Evolutionary conservation across 2,797 vertebrate genomes (phyloP), one percentile per base, ranked within the genome.

Genomic region (Heliangelus exortis): DNA sequence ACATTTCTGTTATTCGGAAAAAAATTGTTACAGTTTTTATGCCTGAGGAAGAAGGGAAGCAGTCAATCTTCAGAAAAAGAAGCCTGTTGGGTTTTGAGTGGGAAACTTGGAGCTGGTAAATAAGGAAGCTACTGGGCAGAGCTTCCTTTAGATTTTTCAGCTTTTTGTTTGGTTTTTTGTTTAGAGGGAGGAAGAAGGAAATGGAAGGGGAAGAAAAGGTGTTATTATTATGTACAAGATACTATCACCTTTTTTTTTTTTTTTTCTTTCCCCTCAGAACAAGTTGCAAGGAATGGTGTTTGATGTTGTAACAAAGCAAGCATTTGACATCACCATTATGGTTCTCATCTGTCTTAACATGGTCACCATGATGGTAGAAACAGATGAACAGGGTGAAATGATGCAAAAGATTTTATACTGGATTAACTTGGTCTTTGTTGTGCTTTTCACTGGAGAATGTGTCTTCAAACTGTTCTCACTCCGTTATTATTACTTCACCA

Each of bases 291-390:
- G 98, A 93, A 97, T 96, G 77, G 96, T 99, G 86, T 99, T 99
- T 97, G 99, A 99, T 96, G 87, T 99, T 48, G 98, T 98, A 51
- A 99, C 98, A 81, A 98, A 98, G 63, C 99, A 99, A 98, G 98
- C 96, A 14, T 99, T 99, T 93, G 99, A 99, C 93, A 99, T 99
- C 90, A 90, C 97, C 13, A 98, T 99, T 87, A 99, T 99, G 99
- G 95, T 98, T 95, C 98, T 99, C 45, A 99, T 99, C 96, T 98
- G 98, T 79, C 98, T 99, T 48, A 99, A 99, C 92, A 99, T 99
- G 99, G 95, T 99, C 43, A 97, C 98, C 75, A 99, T 99, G 99
- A 99, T 99, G 99, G 98, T 99, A 93, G 99, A 99, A 98, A 98
- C 98, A 25, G 99, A 98, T 21, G 97, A 98, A 1, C 99, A 99